Evolutionary conservation across 2,888 invertebrate species (phyloP).

Genomic region (Plusia festucae): DNA sequence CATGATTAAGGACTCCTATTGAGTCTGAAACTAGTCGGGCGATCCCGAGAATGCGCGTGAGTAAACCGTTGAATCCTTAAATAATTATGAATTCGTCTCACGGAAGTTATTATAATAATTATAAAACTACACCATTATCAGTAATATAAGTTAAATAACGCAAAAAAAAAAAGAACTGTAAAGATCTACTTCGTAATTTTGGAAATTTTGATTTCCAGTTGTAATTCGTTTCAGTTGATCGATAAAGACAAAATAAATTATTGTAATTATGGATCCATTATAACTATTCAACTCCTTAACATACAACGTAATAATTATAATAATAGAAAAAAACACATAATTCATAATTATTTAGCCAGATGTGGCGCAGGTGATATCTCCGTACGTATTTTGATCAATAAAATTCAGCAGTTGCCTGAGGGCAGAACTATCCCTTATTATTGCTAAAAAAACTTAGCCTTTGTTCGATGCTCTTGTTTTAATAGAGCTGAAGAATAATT

Average conservation of each 20-base stretch:
- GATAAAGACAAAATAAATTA: not conserved
- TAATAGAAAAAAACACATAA: constrained; percentile 10
- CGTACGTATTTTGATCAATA: constrained; percentile 25
- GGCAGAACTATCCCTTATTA: constrained; percentile 1
- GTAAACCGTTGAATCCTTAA: too few species aligned
- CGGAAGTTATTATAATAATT: too few species aligned
- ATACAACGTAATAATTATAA: constrained; percentile 18
- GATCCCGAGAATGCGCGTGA: too few species aligned
- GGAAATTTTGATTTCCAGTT: too few species aligned
- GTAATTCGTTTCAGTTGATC: not conserved
- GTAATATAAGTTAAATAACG: not conserved
- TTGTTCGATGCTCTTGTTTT: not conserved
- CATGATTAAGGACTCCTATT: too few species aligned
- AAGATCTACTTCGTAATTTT: too few species aligned
- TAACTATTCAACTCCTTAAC: constrained; percentile 1
- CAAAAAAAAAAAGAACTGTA: too few species aligned
- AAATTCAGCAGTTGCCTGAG: constrained; percentile 16
- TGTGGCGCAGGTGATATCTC: constrained; percentile 41
- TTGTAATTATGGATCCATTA: constrained; percentile 1
- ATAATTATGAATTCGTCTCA: too few species aligned
- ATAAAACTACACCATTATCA: too few species aligned
- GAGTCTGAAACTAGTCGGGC: too few species aligned
- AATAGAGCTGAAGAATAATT: not conserved
- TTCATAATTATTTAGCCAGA: constrained; percentile 41
- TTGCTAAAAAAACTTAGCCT: not conserved